Evolutionary conservation across 2,113 vertebrate genomes (phyloP).

Genomic region (Corythornis vintsioides): DNA sequence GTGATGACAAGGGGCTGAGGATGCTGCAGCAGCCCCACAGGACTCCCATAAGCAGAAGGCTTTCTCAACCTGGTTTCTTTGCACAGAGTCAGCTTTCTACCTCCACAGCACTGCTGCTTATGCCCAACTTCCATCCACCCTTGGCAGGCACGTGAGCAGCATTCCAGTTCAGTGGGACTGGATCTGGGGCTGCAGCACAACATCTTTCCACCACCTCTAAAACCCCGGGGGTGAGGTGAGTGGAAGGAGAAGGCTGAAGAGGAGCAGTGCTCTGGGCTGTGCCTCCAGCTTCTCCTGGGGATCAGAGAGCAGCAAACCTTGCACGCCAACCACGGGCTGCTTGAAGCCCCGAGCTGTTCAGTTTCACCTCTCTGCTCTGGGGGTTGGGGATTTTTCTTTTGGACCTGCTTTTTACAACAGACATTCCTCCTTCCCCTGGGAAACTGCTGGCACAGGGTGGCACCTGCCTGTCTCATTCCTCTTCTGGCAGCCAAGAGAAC

Average conservation of each 20-base stretch:
- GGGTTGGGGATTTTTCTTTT: not conserved
- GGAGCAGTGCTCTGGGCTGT: not conserved
- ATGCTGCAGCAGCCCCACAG: not conserved
- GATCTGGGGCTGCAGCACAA: not conserved
- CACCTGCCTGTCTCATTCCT: slow-evolving; percentile 15
- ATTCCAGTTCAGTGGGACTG: not conserved
- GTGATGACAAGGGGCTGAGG: not conserved
- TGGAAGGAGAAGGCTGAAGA: not conserved
- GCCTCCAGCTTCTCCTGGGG: not conserved
- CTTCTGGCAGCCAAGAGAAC: slow-evolving; percentile 10
- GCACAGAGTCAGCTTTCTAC: not conserved
- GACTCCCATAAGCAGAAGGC: not conserved
- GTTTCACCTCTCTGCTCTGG: not conserved
- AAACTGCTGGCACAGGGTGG: not conserved
- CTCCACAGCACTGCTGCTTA: not conserved
- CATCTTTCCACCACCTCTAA: slow-evolving; percentile 28
- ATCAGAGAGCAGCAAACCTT: not conserved
- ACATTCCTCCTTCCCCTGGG: not conserved
- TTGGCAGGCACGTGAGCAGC: not conserved
- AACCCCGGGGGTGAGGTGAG: not conserved
- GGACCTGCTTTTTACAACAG: not conserved
- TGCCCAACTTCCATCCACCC: not conserved
- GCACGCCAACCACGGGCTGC: not conserved
- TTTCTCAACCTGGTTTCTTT: not conserved
- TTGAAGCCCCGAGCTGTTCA: not conserved